phyloP scores from a whole-genome alignment of 2,113 vertebrate genomes.

The Meriones unguiculatus region DNA sequence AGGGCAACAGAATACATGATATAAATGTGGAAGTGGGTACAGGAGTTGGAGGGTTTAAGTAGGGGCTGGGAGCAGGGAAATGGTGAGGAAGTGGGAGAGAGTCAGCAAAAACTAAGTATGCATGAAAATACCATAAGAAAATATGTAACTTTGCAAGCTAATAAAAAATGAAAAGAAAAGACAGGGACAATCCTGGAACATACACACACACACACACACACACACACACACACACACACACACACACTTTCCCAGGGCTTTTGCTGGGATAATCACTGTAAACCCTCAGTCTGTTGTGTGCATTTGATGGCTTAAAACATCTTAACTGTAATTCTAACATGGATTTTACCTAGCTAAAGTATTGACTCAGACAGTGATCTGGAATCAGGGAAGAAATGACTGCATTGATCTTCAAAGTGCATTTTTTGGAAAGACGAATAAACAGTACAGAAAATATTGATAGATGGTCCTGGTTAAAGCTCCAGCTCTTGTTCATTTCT shows the following conservation, averaged over 20 bases:
- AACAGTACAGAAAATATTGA: slow-evolving; percentile 42
- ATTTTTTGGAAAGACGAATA: slow-evolving; percentile 41
- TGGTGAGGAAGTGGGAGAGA: too few species aligned
- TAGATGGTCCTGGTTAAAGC: slow-evolving; percentile 16
- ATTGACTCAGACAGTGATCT: not conserved
- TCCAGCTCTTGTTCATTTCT: slow-evolving; percentile 39
- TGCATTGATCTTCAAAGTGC: not conserved
- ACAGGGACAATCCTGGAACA: not conserved
- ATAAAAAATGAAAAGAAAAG: not conserved
- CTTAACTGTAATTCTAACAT: slow-evolving; percentile 44
- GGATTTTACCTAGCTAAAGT: slow-evolving; percentile 16
- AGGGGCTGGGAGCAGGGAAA: not conserved
- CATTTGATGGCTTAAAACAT: not conserved
- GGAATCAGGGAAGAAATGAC: slow-evolving; percentile 6
- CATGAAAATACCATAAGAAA: not conserved
- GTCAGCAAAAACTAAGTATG: not conserved
- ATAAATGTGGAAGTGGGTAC: too few species aligned
- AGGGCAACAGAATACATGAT: not conserved
- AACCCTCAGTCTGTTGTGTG: slow-evolving; percentile 23
- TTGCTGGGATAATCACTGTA: slow-evolving; percentile 26
- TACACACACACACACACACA: not conserved
- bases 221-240: not conserved
- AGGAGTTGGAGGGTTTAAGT: not conserved
- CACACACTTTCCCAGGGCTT: not conserved
- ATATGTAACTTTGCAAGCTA: not conserved